Evolutionary conservation across 2,113 vertebrate genomes (phyloP).

Genomic region (Heterochromis multidens): DNA sequence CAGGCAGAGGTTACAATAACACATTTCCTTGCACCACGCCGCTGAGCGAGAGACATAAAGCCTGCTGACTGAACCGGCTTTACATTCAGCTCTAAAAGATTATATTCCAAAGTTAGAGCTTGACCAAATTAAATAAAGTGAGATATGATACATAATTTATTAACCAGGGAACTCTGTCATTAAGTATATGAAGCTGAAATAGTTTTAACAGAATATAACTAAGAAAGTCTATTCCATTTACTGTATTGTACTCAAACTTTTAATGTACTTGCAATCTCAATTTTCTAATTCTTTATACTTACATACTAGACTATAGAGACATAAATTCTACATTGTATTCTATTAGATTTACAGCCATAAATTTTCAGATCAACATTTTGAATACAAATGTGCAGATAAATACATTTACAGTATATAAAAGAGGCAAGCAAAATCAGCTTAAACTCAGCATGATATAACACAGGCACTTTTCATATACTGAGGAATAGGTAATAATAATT

Average conservation of each 20-base stretch:
- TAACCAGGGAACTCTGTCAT: background rate
- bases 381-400: background rate
- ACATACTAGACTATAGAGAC: background rate
- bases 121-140: background rate
- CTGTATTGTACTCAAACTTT: background rate
- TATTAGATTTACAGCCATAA: background rate
- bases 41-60: slow-evolving; percentile 15
- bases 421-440: background rate
- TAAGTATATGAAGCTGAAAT: background rate
- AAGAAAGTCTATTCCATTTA: background rate
- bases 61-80: background rate
- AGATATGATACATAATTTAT: background rate
- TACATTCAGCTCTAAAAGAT: background rate
- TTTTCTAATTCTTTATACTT: background rate
- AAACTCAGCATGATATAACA: background rate
- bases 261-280: background rate
- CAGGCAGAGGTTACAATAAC: slow-evolving; percentile 66
- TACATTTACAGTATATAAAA: background rate
- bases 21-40: slow-evolving; percentile 36
- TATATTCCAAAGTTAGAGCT: background rate
- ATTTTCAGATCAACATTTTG: background rate
- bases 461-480: background rate
- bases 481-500: background rate
- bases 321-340: background rate
- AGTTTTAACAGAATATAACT: background rate